A percentile compares a stretch with the other conserved stretches of the same genome.
Conservation (phyloP, 2,888 invertebrate species). For the Mystacides longicornis region DNA sequence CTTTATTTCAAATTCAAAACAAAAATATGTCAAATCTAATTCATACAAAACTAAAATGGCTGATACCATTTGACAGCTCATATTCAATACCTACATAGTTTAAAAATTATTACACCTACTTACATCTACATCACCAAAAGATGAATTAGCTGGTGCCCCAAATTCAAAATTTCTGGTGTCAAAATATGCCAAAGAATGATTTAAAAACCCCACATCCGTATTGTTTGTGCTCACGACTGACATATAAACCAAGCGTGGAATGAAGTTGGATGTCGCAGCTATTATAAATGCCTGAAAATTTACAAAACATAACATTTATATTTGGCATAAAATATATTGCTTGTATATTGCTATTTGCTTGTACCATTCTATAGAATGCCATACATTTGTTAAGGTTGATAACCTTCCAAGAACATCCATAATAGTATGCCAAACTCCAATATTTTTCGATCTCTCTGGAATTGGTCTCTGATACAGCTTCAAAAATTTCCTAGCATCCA, state of each 20-base stretch:
- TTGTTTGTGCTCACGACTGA: conserved; percentile 48
- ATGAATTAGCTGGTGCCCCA: conserved; percentile 32
- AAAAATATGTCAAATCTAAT: too few species aligned
- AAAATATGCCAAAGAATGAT: conserved; percentile 69
- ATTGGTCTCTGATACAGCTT: conserved; percentile 81
- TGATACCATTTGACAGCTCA: too few species aligned
- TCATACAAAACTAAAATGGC: too few species aligned
- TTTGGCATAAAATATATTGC: too few species aligned
- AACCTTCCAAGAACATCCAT: conserved; percentile 87
- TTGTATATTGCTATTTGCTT: too few species aligned
- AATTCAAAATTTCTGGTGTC: conserved; percentile 54
- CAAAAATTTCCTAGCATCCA: conserved; percentile 89
- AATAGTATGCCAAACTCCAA: conserved; percentile 93
- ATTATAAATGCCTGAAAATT: conserved; percentile 86
- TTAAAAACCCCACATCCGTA: conserved; percentile 66
- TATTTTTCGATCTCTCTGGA: conserved; percentile 79
- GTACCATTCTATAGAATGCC: too few species aligned
- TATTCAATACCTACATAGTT: too few species aligned
- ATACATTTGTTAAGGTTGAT: conserved; percentile 89
- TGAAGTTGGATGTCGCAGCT: conserved; percentile 93
- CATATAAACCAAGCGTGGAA: conserved; percentile 81
- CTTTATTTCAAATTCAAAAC: too few species aligned
- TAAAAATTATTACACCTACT: too few species aligned
- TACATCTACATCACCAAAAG: conserved; percentile 21
- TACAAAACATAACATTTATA: too few species aligned